A percentile compares a stretch with the other conserved stretches of the same genome.
Conservation (phyloP, 2,797 vertebrate genomes). For the Nannoperca australis region DNA sequence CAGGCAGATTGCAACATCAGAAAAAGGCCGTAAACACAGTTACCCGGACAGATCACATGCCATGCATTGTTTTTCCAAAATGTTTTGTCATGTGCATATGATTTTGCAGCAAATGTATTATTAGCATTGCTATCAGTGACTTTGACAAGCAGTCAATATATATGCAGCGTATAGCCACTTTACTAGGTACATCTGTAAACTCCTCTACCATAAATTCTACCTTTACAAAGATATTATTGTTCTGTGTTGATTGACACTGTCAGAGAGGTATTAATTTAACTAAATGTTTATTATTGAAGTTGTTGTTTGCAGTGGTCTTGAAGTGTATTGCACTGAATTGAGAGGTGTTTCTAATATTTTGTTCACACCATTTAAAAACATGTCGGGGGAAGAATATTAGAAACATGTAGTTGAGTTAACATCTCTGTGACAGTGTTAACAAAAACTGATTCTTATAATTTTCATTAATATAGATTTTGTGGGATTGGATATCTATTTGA, state of each 20-base stretch:
- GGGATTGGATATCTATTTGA: not conserved
- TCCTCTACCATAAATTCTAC: not conserved
- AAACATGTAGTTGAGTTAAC: not conserved
- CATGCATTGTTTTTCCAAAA: slow-evolving; percentile 6
- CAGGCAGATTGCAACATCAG: slow-evolving; percentile 42
- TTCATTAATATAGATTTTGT: not conserved
- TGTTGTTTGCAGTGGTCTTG: not conserved
- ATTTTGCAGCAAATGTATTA: slow-evolving; percentile 2
- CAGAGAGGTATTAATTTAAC: not conserved
- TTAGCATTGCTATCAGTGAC: not conserved
- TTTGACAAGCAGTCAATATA: not conserved
- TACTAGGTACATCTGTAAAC: not conserved
- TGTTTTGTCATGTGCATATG: slow-evolving; percentile 31
- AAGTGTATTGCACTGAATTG: not conserved
- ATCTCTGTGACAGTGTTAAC: not conserved
- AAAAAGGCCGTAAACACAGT: slow-evolving; percentile 35
- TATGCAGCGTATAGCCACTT: not conserved
- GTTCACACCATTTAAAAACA: not conserved
- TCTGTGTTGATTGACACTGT: not conserved
- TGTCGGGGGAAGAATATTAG: no score
- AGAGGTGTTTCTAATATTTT: not conserved
- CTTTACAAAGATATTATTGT: not conserved
- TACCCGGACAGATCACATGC: slow-evolving; percentile 41
- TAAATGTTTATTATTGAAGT: not conserved
- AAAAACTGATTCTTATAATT: not conserved